Evolutionary conservation across 1,140 invertebrate species (phyloP).

Genomic region (Drosophila repletoides): DNA sequence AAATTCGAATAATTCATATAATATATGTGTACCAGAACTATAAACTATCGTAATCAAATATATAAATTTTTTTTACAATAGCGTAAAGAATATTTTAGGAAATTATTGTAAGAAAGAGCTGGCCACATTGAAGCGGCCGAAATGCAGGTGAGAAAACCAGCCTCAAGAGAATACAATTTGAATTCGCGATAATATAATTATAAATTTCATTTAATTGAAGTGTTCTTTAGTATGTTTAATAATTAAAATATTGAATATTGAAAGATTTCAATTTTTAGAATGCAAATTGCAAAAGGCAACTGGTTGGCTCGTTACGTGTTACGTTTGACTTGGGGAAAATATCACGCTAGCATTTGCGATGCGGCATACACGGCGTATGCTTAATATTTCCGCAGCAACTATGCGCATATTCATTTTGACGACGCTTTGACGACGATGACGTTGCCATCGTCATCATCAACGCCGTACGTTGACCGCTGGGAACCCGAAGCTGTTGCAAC

Average conservation of each 20-base stretch:
- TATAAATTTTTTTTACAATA: no score
- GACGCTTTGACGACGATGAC: slow-evolving; percentile 64
- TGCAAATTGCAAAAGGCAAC: neutral
- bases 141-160: no score
- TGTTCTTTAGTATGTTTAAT: no score
- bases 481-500: slow-evolving; percentile 50
- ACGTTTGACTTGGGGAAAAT: slow-evolving; percentile 26
- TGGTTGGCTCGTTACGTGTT: slow-evolving; percentile 33
- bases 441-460: slow-evolving; percentile 37
- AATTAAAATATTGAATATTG: neutral
- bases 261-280: neutral
- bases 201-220: no score
- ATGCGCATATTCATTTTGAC: slow-evolving; percentile 77
- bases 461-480: slow-evolving; percentile 69
- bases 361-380: slow-evolving; percentile 67
- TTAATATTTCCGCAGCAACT: slow-evolving; percentile 76
- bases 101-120: no score
- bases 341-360: slow-evolving; percentile 33
- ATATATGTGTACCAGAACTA: no score
- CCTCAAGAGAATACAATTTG: no score
- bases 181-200: no score
- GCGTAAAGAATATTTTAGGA: no score
- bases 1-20: no score
- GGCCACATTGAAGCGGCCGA: no score
- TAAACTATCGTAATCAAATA: no score